Percentiles rank a stretch among this genome's conserved stretches.
phyloP scores from a whole-genome alignment of 2,797 vertebrate species.

The Enteromius thamalakanensis region DNA sequence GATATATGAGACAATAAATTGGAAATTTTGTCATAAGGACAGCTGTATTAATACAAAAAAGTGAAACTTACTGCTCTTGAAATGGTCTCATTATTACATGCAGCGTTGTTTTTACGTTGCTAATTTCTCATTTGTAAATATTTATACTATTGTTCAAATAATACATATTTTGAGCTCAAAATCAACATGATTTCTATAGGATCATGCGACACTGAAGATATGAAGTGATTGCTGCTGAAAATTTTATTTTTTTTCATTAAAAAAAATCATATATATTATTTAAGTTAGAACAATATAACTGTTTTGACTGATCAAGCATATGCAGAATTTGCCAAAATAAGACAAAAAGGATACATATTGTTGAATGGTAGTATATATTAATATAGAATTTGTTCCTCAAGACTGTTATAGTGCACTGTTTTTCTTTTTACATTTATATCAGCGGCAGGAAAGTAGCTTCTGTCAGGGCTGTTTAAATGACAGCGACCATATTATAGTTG shows the following conservation, averaged over 20 bases:
- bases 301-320: neutral
- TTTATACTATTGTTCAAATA: neutral
- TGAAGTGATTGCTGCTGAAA: neutral
- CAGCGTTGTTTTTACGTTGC: neutral
- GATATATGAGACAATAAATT: neutral
- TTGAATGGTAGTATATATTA: neutral
- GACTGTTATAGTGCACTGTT: neutral
- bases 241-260: no score
- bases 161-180: neutral
- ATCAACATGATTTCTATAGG: neutral
- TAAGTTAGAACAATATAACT: neutral
- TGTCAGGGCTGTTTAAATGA: neutral
- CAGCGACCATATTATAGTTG: conserved; percentile 20
- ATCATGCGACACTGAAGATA: neutral
- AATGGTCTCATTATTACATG: neutral
- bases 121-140: neutral
- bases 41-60: neutral
- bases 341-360: neutral
- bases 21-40: neutral
- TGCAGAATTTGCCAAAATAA: neutral
- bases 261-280: neutral
- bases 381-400: neutral
- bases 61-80: neutral
- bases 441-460: neutral
- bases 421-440: neutral